A percentile compares a stretch with the other conserved stretches of the same genome.
Evolutionary conservation across 2,113 vertebrate genomes (phyloP).

Genomic region (Cyanoderma ruficeps): DNA sequence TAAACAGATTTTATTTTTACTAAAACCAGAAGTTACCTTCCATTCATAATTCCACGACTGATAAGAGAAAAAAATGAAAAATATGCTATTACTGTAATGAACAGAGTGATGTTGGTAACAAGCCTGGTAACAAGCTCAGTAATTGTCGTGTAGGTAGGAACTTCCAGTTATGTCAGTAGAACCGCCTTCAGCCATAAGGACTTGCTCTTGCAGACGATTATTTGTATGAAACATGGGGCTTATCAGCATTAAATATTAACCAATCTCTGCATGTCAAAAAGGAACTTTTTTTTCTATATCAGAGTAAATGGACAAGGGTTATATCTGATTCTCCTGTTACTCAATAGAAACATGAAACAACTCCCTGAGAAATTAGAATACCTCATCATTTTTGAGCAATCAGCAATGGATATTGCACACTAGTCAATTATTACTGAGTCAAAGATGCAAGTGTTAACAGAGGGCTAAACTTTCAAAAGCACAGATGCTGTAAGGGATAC

Average conservation of each 20-base stretch:
- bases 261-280: neutral
- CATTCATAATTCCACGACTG: neutral
- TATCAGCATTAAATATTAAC: conserved; percentile 45
- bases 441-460: neutral
- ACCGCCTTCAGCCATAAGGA: accelerated
- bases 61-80: neutral
- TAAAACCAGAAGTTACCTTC: neutral
- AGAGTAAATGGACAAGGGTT: conserved; percentile 13
- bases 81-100: neutral
- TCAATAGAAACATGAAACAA: neutral
- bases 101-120: neutral
- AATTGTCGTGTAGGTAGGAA: neutral
- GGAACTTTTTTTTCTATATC: neutral
- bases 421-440: neutral
- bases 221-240: neutral
- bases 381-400: neutral
- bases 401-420: neutral
- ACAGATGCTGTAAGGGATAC: neutral
- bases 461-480: neutral
- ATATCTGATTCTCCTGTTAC: neutral
- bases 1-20: neutral
- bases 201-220: neutral
- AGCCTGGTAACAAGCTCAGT: neutral
- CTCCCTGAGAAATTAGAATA: neutral
- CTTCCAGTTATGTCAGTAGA: neutral